These are phyloP conservation scores for Eretmochelys imbricata DNA, from an alignment of 2,113 vertebrate species.

Conservation along the genomic window DNA sequence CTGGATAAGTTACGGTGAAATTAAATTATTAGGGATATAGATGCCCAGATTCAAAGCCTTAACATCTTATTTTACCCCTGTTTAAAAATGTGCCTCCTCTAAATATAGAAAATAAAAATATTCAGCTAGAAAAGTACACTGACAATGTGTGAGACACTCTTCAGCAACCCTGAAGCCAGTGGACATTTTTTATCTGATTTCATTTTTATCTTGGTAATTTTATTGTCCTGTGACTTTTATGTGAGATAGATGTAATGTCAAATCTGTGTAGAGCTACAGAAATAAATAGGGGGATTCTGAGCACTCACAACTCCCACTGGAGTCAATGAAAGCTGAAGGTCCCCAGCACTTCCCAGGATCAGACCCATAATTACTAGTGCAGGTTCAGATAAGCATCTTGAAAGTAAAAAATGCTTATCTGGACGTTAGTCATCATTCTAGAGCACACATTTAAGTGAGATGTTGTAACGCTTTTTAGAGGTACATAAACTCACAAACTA, in stretches of 20 bases:
- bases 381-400: background rate
- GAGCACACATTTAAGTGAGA: background rate
- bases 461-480: background rate
- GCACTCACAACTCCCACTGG: background rate
- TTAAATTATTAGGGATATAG: background rate
- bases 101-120: background rate
- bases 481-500: background rate
- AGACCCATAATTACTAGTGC: background rate
- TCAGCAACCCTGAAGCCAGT: background rate
- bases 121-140: background rate
- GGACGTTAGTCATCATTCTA: background rate
- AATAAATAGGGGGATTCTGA: background rate
- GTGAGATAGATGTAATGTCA: background rate
- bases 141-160: background rate
- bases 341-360: background rate
- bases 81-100: background rate
- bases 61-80: background rate
- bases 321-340: background rate
- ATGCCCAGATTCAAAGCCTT: background rate
- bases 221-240: background rate
- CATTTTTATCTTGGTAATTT: background rate
- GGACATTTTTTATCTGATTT: background rate
- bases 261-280: background rate
- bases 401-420: background rate
- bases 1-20: background rate